Evolutionary conservation across 2,797 vertebrate genomes (phyloP), one percentile per base, ranked within the genome.

Genomic region (Eurystomus glaucurus): DNA sequence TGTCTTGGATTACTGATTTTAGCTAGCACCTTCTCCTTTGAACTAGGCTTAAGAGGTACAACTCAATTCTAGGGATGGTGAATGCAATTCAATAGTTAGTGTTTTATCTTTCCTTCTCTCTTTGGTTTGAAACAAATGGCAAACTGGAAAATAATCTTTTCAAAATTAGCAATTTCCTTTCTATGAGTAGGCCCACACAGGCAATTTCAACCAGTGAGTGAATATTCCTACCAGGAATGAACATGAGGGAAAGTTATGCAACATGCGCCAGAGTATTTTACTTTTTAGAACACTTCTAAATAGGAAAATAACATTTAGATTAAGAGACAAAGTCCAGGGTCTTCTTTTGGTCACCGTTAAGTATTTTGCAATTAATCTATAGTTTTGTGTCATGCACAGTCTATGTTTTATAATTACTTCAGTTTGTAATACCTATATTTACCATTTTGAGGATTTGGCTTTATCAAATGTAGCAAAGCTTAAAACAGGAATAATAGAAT

Each of bases 181-280:
- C 54, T 48, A 9, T 55, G 46, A 39, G 10, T 31, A 43, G 43
- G 18, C 10, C 19, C 65, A 14, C 20, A 33, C 46, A 39, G 45
- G 39, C 20, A 66, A 26, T 61, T 83, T 84, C 54, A 84, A 9
- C 14, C 33, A 46, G 43, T 10, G 6, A 66, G 31, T 51, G 69
- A 71, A 72, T 0, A 0, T 72, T 71, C 37, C 33, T 29, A 66
- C 46, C 19, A 61, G 29, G 19, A 66, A 71, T 0, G 0, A 71
- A 46, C 45, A 23, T 4, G 17, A 68, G 25, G 21, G 29, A 72
- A 76, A 48, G 16, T 80, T 52, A 23, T 39, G 28, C 29, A 71
- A 22, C 4, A 23, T 21, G 16, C 5, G 2, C 33, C 11, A 35
- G 15, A 45, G 22, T 22, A 7, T 69, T 88, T 50, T 26, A 33